Evolutionary conservation across 2,797 vertebrate genomes (phyloP).

Genomic region (Dermochelys coriacea): DNA sequence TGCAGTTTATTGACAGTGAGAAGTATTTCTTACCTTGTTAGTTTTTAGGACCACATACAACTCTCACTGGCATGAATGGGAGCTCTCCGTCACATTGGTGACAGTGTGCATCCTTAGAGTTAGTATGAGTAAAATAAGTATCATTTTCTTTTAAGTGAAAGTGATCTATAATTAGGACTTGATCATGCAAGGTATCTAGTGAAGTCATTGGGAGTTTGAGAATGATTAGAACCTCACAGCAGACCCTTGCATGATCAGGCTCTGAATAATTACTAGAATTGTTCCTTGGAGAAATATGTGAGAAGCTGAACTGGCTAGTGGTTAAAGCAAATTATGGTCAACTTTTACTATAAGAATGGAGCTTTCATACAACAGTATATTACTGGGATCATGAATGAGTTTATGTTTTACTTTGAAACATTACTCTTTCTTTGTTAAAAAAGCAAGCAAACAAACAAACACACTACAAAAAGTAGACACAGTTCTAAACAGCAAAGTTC

Average conservation of each 20-base stretch:
- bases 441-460: slow-evolving; percentile 38
- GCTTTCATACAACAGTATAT: slow-evolving; percentile 4
- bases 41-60: background rate
- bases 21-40: background rate
- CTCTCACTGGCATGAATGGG: background rate
- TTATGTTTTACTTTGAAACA: slow-evolving; percentile 58
- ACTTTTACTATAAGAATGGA: slow-evolving; percentile 11
- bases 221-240: slow-evolving; percentile 53
- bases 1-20: background rate
- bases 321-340: slow-evolving; percentile 57
- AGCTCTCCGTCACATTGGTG: background rate
- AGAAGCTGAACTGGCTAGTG: slow-evolving; percentile 17
- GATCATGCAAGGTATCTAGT: background rate
- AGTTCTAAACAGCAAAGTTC: slow-evolving; percentile 58
- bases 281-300: slow-evolving; percentile 56
- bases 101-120: background rate
- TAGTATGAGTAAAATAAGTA: background rate
- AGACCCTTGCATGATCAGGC: slow-evolving; percentile 24
- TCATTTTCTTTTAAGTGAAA: slow-evolving; percentile 24
- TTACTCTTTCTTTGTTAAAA: slow-evolving; percentile 46
- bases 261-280: slow-evolving; percentile 39
- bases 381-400: slow-evolving; percentile 23
- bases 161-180: slow-evolving; percentile 41
- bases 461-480: slow-evolving; percentile 41
- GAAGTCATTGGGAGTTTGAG: slow-evolving; percentile 46